These are phyloP conservation scores for Lytechinus variegatus DNA, from an alignment of 35 echinoderm and acorn worm genomes.

Conservation along the genomic window DNA sequence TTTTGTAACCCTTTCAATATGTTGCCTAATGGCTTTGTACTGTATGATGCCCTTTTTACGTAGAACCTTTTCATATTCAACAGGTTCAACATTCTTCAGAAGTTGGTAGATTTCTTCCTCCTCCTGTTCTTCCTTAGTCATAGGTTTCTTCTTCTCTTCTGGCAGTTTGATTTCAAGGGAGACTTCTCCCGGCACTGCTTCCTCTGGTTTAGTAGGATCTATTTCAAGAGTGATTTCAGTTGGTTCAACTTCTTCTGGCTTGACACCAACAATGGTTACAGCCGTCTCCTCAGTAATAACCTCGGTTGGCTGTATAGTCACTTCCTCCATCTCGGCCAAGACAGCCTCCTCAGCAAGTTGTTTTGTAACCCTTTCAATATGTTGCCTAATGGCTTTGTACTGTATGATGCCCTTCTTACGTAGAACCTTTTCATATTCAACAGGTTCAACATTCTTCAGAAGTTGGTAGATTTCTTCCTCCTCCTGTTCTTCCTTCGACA, in stretches of 20 bases:
- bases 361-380: conserved; percentile 61
- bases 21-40: conserved; percentile 33
- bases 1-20: conserved; percentile 61
- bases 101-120: conserved; percentile 55
- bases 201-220: neutral
- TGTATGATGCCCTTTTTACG: conserved; percentile 19
- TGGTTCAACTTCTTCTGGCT: neutral
- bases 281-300: too few relatives aligned
- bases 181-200: neutral
- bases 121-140: conserved; percentile 61
- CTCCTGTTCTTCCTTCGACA: conserved; percentile 53
- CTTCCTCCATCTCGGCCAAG: neutral
- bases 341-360: conserved; percentile 50
- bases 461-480: conserved; percentile 75
- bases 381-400: conserved; percentile 62
- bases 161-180: neutral
- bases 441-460: conserved; percentile 69
- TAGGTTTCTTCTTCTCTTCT: neutral
- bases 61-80: conserved; percentile 70
- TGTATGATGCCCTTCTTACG: conserved; percentile 56
- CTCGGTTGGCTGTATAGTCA: too few relatives aligned
- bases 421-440: conserved; percentile 69
- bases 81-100: conserved; percentile 35
- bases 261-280: neutral
- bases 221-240: neutral